These are phyloP conservation scores for Babylonia areolata DNA, from an alignment of 1,140 invertebrate genomes.

Conservation along the genomic window DNA sequence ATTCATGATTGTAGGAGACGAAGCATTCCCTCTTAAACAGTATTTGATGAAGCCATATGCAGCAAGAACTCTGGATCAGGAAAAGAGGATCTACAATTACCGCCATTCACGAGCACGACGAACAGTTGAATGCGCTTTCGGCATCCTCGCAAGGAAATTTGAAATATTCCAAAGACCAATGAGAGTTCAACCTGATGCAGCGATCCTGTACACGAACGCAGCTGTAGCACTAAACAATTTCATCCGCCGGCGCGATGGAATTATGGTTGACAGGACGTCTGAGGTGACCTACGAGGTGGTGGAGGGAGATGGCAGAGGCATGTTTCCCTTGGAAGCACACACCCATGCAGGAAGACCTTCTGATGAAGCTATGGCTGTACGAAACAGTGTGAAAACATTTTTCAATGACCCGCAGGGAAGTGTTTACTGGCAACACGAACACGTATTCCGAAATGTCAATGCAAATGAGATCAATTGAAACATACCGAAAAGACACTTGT, in stretches of 20 bases:
- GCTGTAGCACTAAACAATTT: conserved; percentile 35
- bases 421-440: too few species aligned
- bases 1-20: conserved; percentile 77
- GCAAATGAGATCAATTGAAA: too few species aligned
- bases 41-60: conserved; percentile 62
- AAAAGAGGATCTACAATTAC: conserved; percentile 77
- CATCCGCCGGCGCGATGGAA: conserved; percentile 32
- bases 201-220: conserved; percentile 31
- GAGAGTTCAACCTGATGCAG: conserved; percentile 27
- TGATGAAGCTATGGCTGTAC: too few species aligned
- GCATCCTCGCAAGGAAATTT: conserved; percentile 38
- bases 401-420: too few species aligned
- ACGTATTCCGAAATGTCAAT: too few species aligned
- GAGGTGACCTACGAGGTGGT: conserved; percentile 17
- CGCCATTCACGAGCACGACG: conserved; percentile 11
- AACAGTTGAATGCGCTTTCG: conserved; percentile 31
- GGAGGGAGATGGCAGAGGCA: too few species aligned
- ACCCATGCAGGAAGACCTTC: too few species aligned
- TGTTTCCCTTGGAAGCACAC: too few species aligned
- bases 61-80: too few species aligned
- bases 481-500: too few species aligned
- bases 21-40: conserved; percentile 75
- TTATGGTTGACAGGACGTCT: conserved; percentile 34
- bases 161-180: conserved; percentile 37
- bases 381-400: too few species aligned